These are phyloP conservation scores for Colletes gigas DNA, from an alignment of 1,140 invertebrate species.

Conservation along the genomic window DNA sequence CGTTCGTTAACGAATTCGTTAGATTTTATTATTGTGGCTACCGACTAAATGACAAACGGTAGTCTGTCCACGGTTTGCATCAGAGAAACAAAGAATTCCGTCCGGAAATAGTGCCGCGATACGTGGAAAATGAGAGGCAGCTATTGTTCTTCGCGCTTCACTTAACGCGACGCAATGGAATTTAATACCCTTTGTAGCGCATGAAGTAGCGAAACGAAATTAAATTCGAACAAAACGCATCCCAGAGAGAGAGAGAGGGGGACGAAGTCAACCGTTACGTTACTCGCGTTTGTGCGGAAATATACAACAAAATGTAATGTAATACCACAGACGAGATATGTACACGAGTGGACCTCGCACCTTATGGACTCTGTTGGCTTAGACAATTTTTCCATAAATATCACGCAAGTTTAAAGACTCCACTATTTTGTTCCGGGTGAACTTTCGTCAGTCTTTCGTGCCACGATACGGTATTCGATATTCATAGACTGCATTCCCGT, in stretches of 20 bases:
- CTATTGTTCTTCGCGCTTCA: slow-evolving; percentile 32
- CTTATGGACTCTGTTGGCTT: no score
- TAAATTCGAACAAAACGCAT: slow-evolving; percentile 49
- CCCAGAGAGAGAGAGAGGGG: not conserved
- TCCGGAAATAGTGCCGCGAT: slow-evolving; percentile 26
- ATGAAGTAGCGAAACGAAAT: slow-evolving; percentile 49
- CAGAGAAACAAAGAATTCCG: slow-evolving; percentile 28
- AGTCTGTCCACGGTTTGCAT: slow-evolving; percentile 12
- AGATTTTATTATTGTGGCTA: not conserved
- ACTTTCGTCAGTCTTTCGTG: no score
- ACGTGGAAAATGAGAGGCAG: slow-evolving; percentile 45
- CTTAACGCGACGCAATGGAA: slow-evolving; percentile 48
- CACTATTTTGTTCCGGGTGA: no score
- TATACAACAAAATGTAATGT: slow-evolving; percentile 49
- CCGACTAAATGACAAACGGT: slow-evolving; percentile 21
- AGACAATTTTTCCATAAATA: no score
- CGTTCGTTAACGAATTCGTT: not conserved
- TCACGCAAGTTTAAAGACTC: no score
- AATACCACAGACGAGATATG: slow-evolving; percentile 31
- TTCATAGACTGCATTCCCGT: no score
- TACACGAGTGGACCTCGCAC: not conserved
- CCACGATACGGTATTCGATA: no score
- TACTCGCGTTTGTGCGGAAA: slow-evolving; percentile 41
- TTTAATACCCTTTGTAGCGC: slow-evolving; percentile 51
- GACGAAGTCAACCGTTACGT: slow-evolving; percentile 41